A percentile compares a stretch with the other conserved stretches of the same genome.
These are phyloP conservation scores for Erynnis tages DNA, from an alignment of 2,888 invertebrate genomes.

Conservation along the genomic window DNA sequence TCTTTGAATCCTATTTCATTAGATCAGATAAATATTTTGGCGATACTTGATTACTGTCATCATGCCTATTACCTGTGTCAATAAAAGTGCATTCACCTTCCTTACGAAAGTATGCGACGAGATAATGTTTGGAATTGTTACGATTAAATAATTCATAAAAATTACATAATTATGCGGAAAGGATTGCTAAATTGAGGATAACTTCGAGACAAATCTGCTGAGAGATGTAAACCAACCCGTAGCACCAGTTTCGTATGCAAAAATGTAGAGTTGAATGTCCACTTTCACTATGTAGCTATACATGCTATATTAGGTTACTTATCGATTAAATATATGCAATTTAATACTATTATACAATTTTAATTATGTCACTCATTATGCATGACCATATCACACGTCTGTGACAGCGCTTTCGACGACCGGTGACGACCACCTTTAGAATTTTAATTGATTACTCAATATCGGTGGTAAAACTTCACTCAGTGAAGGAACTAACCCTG, in stretches of 20 bases:
- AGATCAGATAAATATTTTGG: no score
- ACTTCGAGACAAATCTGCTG: conserved; percentile 6
- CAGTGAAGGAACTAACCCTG: no score
- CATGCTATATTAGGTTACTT: conserved; percentile 30
- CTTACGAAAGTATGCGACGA: no score
- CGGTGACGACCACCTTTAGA: conserved; percentile 11
- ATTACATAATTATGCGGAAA: conserved; percentile 2
- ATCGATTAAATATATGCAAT: conserved; percentile 24
- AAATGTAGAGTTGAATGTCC: conserved; percentile 34
- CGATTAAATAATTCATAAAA: neutral
- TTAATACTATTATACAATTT: conserved; percentile 20
- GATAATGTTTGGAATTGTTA: no score
- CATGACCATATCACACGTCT: conserved; percentile 8
- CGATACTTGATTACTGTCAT: no score
- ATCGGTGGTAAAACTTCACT: no score
- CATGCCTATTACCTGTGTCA: no score
- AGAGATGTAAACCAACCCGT: conserved; percentile 36
- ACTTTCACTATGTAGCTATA: conserved; percentile 43
- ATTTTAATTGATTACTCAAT: conserved; percentile 22
- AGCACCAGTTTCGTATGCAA: conserved; percentile 36
- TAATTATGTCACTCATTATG: conserved; percentile 25
- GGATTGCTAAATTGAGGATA: conserved; percentile 4
- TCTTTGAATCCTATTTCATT: no score
- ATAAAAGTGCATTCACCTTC: no score
- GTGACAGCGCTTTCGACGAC: conserved; percentile 8